Percentiles rank a stretch among this genome's conserved stretches.
Conservation (phyloP, 2,797 vertebrate species). For the Trachops cirrhosus region DNA sequence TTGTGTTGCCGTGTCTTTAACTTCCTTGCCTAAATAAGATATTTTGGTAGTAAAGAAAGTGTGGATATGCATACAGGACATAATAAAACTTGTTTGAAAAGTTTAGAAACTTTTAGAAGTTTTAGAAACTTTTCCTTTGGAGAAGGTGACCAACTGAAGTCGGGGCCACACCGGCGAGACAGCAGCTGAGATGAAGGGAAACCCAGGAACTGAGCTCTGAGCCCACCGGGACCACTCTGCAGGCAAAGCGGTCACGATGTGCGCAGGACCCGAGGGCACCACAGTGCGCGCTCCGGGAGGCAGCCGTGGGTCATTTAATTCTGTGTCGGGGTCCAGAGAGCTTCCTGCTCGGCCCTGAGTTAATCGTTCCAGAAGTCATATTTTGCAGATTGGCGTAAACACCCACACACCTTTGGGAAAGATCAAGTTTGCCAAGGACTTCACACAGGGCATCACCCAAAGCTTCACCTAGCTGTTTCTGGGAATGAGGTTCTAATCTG, state of each 20-base stretch:
- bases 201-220: too few relatives aligned
- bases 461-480: background rate
- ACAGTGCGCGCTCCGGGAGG: background rate
- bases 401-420: constrained; percentile 60
- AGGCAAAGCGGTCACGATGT: background rate
- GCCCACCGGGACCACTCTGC: background rate
- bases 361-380: background rate
- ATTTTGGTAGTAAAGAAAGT: background rate
- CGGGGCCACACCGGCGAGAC: background rate
- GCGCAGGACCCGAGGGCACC: background rate
- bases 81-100: background rate
- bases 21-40: background rate
- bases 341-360: background rate
- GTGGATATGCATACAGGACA: background rate
- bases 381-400: constrained; percentile 6
- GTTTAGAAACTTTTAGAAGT: background rate
- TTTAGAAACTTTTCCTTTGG: too few relatives aligned
- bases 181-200: background rate
- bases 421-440: background rate
- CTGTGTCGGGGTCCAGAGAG: background rate
- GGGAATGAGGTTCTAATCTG: background rate
- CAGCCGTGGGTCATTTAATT: background rate
- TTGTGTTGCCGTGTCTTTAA: background rate
- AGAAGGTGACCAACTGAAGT: background rate
- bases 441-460: background rate